Evolutionary conservation across 2,888 invertebrate genomes (phyloP).

Genomic region (Drosophila affinis): DNA sequence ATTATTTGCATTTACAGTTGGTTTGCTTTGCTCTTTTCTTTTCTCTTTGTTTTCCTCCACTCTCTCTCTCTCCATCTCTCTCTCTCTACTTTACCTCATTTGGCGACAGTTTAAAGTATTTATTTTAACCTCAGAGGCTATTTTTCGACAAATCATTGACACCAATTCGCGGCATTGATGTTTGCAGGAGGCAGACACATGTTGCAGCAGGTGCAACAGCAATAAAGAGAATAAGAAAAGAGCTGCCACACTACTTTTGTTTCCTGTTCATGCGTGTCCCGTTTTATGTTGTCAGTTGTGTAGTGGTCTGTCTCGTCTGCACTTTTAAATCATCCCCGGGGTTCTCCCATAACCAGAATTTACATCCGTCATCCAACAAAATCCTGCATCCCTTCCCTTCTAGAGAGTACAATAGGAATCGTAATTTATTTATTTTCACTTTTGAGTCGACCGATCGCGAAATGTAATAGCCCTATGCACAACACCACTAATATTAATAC

Average conservation of each 20-base stretch:
- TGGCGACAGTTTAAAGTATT: neutral
- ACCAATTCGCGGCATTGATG: conserved; percentile 9
- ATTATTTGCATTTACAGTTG: neutral
- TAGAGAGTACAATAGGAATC: conserved; percentile 32
- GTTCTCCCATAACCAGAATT: neutral
- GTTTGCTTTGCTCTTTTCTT: conserved; percentile 3
- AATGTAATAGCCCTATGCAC: conserved; percentile 19
- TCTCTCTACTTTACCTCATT: neutral
- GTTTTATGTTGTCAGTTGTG: neutral
- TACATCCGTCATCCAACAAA: no score
- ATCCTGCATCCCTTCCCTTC: conserved; percentile 20
- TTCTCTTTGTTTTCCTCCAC: neutral
- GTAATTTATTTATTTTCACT: conserved; percentile 35
- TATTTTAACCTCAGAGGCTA: conserved; percentile 50
- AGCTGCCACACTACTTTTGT: no score
- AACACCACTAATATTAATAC: conserved; percentile 22
- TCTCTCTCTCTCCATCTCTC: neutral
- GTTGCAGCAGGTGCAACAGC: no score
- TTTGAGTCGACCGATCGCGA: conserved; percentile 6
- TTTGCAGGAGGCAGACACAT: conserved; percentile 42
- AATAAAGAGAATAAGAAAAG: no score
- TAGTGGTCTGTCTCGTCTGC: neutral
- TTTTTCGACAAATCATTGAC: conserved; percentile 10
- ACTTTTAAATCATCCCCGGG: neutral
- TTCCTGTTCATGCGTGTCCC: neutral